Evolutionary conservation across 2,888 invertebrate genomes (phyloP).

Genomic region (Apamea sordens): DNA sequence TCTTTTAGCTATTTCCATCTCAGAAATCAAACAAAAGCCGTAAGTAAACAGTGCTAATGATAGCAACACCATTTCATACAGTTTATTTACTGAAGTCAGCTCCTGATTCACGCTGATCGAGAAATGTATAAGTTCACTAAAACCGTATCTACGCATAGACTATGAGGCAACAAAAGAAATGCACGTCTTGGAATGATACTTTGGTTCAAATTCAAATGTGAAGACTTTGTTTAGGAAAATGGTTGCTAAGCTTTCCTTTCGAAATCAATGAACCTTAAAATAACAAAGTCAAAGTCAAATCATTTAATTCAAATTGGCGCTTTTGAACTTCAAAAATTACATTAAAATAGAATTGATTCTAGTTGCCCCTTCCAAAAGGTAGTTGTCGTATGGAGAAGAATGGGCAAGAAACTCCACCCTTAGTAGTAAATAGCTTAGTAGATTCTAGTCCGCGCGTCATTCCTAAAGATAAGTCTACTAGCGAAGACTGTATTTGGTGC

Average conservation of each 20-base stretch:
- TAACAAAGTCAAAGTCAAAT: neutral
- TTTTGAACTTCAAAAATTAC: no score
- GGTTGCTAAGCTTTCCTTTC: neutral
- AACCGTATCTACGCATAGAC: conserved; percentile 26
- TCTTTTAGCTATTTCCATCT: conserved; percentile 49
- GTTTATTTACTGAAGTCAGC: conserved; percentile 56
- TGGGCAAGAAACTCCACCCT: no score
- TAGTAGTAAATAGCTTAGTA: neutral
- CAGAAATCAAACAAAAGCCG: conserved; percentile 50
- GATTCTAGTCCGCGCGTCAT: neutral
- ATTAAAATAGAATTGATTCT: no score
- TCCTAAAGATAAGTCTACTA: neutral
- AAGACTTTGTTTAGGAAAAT: neutral
- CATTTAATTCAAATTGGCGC: no score
- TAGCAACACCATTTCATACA: conserved; percentile 47
- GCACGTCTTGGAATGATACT: neutral
- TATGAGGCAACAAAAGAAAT: conserved; percentile 5
- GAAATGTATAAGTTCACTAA: conserved; percentile 42
- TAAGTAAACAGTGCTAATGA: conserved; percentile 55
- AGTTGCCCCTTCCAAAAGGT: no score
- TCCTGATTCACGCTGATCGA: conserved; percentile 35
- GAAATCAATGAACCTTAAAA: neutral
- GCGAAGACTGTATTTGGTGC: neutral
- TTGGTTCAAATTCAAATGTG: neutral
- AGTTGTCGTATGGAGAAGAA: no score